Evolutionary conservation across 2,113 vertebrate genomes (phyloP), one percentile per base, ranked within the genome.

Genomic region (Tyto alba): DNA sequence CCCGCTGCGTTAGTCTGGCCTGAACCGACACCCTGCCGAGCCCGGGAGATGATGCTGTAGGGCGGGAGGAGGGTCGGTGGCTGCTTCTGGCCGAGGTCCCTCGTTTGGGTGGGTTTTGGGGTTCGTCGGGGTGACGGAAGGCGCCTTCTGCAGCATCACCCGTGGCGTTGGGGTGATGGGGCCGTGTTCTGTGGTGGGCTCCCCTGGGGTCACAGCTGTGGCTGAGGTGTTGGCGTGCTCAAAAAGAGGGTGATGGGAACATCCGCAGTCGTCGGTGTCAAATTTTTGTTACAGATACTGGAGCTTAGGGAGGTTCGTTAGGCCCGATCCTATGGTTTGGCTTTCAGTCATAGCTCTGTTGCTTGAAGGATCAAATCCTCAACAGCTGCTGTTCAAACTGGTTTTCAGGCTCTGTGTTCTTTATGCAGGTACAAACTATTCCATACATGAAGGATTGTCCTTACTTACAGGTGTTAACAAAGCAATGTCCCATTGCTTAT

Each of bases 51-150:
- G 79, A n/a, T 17, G 71, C 85, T 3, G 34, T 1, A 43, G 38
- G 66, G 66, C 85, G 11, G 74, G 27, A 40, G 52, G 43, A 29
- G 36, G 48, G 21, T 6, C 1, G 16, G 40, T 7, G 17, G 40
- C 7, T 1, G 38, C 16, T 30, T 29, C 15, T 34, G 48, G 57
- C 4, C 41, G 38, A 2, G 3, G 29, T 32, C 41, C 53, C 10
- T 7, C 0, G n/a, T 38, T 11, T 3, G 17, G 29, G n/a, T 7
- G 41, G 50, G 32, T 34, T 5, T 8, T 0, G 5, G 69, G 48
- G 20, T 8, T 38, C 10, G 1, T 6, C 17, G 13, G 7, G 25
- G 9, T 16, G 2, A 4, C 1, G 2, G 34, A 4, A 11, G 0
- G 56, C 1, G 4, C 10, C 43, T 41, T 20, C 8, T 7, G 71